Base-by-base conservation (phyloP, 1,140 invertebrate species). In the Orchestia grillus region DNA sequence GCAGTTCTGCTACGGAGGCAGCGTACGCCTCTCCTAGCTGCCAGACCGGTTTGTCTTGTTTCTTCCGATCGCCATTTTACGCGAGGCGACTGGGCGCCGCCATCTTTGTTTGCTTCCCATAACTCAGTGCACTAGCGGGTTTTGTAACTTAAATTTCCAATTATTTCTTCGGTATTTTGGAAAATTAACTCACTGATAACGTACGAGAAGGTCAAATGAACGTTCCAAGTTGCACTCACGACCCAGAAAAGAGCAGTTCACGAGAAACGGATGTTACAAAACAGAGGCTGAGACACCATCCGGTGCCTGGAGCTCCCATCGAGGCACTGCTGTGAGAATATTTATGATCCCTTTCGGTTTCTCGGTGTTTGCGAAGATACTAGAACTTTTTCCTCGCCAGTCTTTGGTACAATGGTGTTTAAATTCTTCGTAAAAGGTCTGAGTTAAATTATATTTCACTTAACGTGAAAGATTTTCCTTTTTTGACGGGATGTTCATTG, bases 31-130 rank as follows among this genome's bases (percentile, higher is more conserved):
- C 36, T 6, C 44, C 44, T n/a, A n/a, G n/a, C n/a, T 42, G 36
- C 92, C 92, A 94, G 92, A 94, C 92, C 92, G 92, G 92, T 94
- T 94, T 94, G 92, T 40, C 92, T 42, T 45, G 92, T 94, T n/a
- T 45, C 44, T 94, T 40, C 43, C 92, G 43, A 15, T 94, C 92
- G 92, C 92, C 92, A 94, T 94, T 94, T 94, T 94, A 94, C 92
- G 44, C 3, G 43, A 45, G 43, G 44, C 44, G 15, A 44, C 43
- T 45, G 92, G 92, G 44, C 43, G 92, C 92, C 92, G 92, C 92
- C 92, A 94, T 94, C 92, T 94, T 94, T 94, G 92, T 45, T 94
- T 94, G 43, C 92, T 94, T 47, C 92, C 41, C 92, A 44, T 45
- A 45, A 94, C 8, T 94, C 92, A 94, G 6, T 8, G 0, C 40